Percentiles rank a stretch among this genome's conserved stretches.
Conservation (phyloP, 2,797 vertebrate genomes). For the Molothrus ater region DNA sequence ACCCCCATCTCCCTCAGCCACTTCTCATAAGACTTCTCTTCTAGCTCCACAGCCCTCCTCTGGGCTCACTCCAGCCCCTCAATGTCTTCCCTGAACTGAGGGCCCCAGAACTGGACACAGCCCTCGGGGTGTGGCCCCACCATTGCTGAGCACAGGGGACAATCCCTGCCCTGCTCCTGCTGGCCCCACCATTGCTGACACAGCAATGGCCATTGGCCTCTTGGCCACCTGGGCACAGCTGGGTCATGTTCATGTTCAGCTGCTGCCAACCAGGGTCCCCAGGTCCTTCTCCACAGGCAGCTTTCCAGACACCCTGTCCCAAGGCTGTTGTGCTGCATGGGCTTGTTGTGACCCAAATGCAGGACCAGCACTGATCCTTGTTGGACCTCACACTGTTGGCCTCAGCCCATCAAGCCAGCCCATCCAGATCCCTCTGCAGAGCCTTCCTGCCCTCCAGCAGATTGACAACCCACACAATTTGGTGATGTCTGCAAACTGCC, state of each 20-base stretch:
- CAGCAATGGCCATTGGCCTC: not conserved
- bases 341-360: not conserved
- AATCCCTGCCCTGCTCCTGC: not conserved
- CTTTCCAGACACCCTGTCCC: not conserved
- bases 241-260: not conserved
- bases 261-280: not conserved
- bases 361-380: not conserved
- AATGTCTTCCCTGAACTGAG: not conserved
- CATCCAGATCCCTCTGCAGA: not conserved
- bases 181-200: not conserved
- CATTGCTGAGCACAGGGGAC: not conserved
- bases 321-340: not conserved
- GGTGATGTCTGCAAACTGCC: not conserved
- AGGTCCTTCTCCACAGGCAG: not conserved
- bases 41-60: not conserved
- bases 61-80: accelerated
- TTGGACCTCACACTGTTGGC: accelerated
- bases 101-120: not conserved
- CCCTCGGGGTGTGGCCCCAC: not conserved
- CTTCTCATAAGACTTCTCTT: not conserved
- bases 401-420: not conserved
- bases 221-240: not conserved
- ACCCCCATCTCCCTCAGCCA: not conserved
- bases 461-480: not conserved
- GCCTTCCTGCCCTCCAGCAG: not conserved